Evolutionary conservation across 1,140 invertebrate species (phyloP).

Genomic region (Hyles vespertilio): DNA sequence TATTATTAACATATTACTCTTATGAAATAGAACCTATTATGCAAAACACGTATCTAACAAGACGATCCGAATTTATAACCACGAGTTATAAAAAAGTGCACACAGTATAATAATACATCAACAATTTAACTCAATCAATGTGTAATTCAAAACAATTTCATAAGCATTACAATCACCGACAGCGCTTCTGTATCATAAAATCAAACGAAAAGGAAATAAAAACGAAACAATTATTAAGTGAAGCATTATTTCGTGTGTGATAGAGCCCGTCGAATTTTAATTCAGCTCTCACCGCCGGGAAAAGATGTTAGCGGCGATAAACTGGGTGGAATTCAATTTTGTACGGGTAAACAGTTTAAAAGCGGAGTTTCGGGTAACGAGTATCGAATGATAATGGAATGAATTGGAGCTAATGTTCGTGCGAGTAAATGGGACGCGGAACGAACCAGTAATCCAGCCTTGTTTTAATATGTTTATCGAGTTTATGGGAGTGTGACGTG

Average conservation of each 20-base stretch:
- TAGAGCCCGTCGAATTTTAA: conserved; percentile 6
- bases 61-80: too few relatives aligned
- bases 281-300: neutral
- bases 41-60: too few relatives aligned
- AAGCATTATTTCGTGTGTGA: neutral
- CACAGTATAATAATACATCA: too few relatives aligned
- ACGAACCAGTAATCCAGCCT: neutral
- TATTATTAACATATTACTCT: too few relatives aligned
- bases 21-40: too few relatives aligned
- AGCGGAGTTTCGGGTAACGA: conserved; percentile 25
- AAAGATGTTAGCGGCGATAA: conserved; percentile 19
- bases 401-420: conserved; percentile 37
- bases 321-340: conserved; percentile 28
- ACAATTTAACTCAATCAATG: too few relatives aligned
- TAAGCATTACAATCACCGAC: too few relatives aligned
- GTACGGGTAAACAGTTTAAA: conserved; percentile 32
- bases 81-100: too few relatives aligned
- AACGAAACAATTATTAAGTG: too few relatives aligned
- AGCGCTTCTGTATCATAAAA: too few relatives aligned
- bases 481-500: neutral
- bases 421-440: conserved; percentile 3
- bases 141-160: too few relatives aligned
- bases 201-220: too few relatives aligned
- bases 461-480: conserved; percentile 4
- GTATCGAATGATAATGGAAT: conserved; percentile 36